Conservation (phyloP, 2,888 invertebrate genomes). For the Bellardia bayeri region DNA sequence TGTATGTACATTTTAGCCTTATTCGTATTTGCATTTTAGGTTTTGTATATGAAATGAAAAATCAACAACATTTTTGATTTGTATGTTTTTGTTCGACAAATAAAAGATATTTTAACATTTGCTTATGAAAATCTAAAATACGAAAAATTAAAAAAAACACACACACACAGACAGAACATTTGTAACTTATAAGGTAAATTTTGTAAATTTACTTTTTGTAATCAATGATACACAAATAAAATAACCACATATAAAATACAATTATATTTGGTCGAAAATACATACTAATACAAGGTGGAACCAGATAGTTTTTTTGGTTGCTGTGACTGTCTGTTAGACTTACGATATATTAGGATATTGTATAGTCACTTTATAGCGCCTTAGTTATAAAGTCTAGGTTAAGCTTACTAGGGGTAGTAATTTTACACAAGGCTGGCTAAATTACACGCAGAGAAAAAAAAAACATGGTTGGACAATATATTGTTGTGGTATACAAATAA, state of each 20-base stretch:
- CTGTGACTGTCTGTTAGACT: too few relatives aligned
- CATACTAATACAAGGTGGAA: background rate
- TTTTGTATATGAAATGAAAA: slow-evolving; percentile 46
- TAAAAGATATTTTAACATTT: slow-evolving; percentile 50
- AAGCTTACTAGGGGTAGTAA: too few relatives aligned
- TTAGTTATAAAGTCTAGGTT: too few relatives aligned
- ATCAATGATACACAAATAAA: slow-evolving; percentile 65
- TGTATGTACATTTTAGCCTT: background rate
- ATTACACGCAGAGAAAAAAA: too few relatives aligned
- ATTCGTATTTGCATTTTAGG: slow-evolving; percentile 42
- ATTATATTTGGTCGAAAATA: slow-evolving; percentile 23
- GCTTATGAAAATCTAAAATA: slow-evolving; percentile 47
- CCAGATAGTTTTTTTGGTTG: background rate
- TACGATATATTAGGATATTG: too few relatives aligned
- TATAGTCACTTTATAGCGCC: too few relatives aligned
- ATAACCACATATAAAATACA: slow-evolving; percentile 44
- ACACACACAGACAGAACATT: slow-evolving; percentile 1
- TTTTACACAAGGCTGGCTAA: too few relatives aligned
- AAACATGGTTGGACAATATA: too few relatives aligned
- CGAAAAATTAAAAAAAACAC: background rate
- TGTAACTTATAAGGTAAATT: slow-evolving; percentile 58
- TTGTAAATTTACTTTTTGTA: slow-evolving; percentile 61
- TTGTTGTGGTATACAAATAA: too few relatives aligned
- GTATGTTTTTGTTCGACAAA: slow-evolving; percentile 18
- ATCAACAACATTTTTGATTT: slow-evolving; percentile 61